phyloP scores from a whole-genome alignment of 2,888 invertebrate species.

The Stenotaenia linearis region DNA sequence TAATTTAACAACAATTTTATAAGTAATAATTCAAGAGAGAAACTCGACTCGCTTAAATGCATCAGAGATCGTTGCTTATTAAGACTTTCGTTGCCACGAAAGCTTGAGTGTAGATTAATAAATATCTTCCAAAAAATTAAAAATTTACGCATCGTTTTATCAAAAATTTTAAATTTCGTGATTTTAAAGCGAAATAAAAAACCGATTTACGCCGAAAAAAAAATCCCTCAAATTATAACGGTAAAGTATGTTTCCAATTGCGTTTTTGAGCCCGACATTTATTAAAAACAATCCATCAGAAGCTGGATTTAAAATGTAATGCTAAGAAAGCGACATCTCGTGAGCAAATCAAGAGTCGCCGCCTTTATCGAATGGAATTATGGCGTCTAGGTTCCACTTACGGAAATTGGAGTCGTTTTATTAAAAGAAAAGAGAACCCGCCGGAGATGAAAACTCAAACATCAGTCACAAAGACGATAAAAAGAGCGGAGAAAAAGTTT shows the following conservation, averaged over 20 bases:
- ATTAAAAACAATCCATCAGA: conserved; percentile 31
- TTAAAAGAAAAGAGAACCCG: conserved; percentile 15
- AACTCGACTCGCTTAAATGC: neutral
- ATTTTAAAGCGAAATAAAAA: neutral
- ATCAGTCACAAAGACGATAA: conserved; percentile 26
- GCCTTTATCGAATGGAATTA: conserved; percentile 10
- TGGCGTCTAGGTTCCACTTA: conserved; percentile 17
- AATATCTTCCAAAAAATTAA: neutral
- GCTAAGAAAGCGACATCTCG: conserved; percentile 17
- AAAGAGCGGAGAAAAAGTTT: neutral
- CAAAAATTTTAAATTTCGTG: neutral
- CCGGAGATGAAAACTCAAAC: conserved; percentile 24
- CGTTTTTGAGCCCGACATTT: conserved; percentile 22
- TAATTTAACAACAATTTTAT: no score
- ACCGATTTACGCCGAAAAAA: neutral
- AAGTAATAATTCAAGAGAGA: no score
- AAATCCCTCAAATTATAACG: neutral
- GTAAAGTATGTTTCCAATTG: neutral
- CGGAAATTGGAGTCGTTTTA: conserved; percentile 26
- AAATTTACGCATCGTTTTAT: neutral
- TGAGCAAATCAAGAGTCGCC: conserved; percentile 20
- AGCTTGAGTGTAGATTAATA: neutral
- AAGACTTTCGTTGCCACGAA: neutral
- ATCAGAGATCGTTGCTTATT: neutral
- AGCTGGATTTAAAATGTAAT: conserved; percentile 7